Conservation (phyloP, 2,888 invertebrate species). For the Sarcophaga subvicina region DNA sequence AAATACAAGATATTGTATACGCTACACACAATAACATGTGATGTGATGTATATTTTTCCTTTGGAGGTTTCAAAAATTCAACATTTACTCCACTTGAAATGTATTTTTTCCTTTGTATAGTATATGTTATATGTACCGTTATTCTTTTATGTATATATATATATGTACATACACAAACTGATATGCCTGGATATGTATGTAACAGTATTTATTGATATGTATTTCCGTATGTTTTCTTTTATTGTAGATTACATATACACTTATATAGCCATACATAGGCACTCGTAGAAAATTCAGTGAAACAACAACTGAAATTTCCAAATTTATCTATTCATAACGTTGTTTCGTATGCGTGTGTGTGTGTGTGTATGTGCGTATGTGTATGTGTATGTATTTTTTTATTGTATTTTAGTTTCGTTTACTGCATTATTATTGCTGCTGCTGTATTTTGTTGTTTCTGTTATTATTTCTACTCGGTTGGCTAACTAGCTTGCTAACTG, state of each 20-base stretch:
- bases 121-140: conserved; percentile 5
- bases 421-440: conserved; percentile 7
- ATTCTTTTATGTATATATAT: not conserved
- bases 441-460: conserved; percentile 24
- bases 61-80: conserved; percentile 49
- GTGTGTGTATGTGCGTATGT: no score
- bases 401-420: conserved; percentile 34
- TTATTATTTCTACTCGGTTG: conserved; percentile 48
- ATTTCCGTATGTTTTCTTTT: conserved; percentile 35
- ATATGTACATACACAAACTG: not conserved
- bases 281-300: not conserved
- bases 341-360: not conserved
- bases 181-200: conserved; percentile 21
- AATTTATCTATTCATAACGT: conserved; percentile 56
- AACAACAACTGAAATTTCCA: not conserved
- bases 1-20: conserved; percentile 29
- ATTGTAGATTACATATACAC: not conserved
- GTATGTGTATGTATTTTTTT: not conserved
- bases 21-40: not conserved
- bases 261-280: not conserved
- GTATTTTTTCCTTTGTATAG: not conserved
- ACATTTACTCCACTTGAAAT: conserved; percentile 6
- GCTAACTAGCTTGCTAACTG: conserved; percentile 57
- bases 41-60: conserved; percentile 52
- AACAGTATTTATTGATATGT: conserved; percentile 28